These are phyloP conservation scores for Agapornis canus DNA, from an alignment of 2,797 vertebrate species.

Conservation along the genomic window DNA sequence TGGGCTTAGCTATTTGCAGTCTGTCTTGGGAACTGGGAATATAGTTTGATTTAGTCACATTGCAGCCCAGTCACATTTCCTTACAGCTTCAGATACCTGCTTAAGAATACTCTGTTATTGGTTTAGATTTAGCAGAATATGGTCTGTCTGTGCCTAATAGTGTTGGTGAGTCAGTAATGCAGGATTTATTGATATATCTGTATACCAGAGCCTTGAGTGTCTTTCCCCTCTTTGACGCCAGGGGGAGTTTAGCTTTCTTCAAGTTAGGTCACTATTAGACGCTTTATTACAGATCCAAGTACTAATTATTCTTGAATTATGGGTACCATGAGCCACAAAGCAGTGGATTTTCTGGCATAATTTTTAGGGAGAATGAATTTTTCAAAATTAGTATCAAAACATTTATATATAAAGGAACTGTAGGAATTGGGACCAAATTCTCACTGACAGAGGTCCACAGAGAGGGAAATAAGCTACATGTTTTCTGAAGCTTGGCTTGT, in stretches of 20 bases:
- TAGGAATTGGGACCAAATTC: neutral
- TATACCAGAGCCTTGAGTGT: neutral
- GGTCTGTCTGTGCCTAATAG: neutral
- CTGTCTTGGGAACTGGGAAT: neutral
- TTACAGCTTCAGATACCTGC: neutral
- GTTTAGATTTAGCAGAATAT: neutral
- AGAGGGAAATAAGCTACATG: neutral
- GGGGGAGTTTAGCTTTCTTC: neutral
- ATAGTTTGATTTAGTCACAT: neutral
- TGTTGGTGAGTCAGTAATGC: neutral
- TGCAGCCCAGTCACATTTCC: neutral
- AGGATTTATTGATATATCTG: neutral
- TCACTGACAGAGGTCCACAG: neutral
- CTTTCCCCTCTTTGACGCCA: neutral
- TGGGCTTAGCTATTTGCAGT: neutral
- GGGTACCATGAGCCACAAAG: neutral
- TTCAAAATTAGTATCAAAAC: neutral
- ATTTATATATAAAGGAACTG: neutral
- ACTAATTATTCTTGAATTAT: neutral
- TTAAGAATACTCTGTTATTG: neutral
- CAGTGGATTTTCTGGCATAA: neutral
- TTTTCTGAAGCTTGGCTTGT: conserved; percentile 2
- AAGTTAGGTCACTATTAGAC: neutral
- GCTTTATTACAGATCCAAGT: neutral
- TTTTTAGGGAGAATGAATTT: neutral